Evolutionary conservation across 2,113 vertebrate species (phyloP), one percentile per base, ranked within the genome.

Genomic region (Chloropsis cyanopogon): DNA sequence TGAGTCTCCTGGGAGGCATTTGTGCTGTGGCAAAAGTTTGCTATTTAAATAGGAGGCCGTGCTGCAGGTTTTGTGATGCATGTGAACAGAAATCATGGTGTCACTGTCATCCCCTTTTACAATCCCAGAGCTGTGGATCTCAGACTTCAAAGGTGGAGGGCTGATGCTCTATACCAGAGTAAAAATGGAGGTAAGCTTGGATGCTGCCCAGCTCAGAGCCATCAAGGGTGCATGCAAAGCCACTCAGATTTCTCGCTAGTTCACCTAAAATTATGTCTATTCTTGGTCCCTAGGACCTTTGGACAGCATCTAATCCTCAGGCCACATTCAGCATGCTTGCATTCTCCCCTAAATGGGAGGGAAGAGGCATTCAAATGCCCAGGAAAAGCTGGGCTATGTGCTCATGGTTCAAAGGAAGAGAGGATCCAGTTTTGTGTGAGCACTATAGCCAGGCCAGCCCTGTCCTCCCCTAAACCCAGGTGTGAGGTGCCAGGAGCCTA

Each of bases 221-320:
- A 0, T 14, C 41, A 60, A 44, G 6, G 7, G 21, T 61, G 24
- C 57, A 44, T 0, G 0, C 0, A 0, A 88, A 87, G 44, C 42
- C 28, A 8, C 49, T 49, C 70, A 64, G 19, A 16, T 42, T 61
- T 87, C 50, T 31, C 14, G 12, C 31, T 15, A 41, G 5, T 50
- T 82, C 47, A 59, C 49, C 29, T 39, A 49, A 85, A 90, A 68
- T 21, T 0, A 39, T 79, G 21, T 12, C 24, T 31, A 9, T 64
- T 94, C n/a, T 57, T 44, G 41, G 24, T 39, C 11, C 16, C 35
- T 44, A 56, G 57, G 23, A 68, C 2, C 33, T 82, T 47, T 20
- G 53, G 33, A 76, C 6, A 85, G 3, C 20, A 33, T 33, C 28
- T 68, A 46, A 75, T 75, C 47, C n/a, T 35, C 25, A 63, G 17